Evolutionary conservation across 2,888 invertebrate species (phyloP).

Genomic region (Papilio gigon): DNA sequence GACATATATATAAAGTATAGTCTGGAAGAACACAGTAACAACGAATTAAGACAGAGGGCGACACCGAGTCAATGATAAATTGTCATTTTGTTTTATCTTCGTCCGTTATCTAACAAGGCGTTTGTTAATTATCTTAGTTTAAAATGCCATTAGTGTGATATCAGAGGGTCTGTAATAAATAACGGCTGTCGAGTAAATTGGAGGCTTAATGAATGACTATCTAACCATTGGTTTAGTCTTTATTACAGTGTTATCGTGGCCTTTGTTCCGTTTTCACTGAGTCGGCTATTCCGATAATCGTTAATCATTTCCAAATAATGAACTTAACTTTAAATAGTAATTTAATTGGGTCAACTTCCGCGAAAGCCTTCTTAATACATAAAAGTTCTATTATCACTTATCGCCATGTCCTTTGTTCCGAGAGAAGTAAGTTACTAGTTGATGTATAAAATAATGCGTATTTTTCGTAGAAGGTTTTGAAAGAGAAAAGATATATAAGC

Average conservation of each 20-base stretch:
- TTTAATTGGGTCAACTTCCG: too few species aligned
- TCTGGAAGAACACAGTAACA: too few species aligned
- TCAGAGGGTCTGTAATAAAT: slow-evolving; percentile 1
- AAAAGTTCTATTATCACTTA: too few species aligned
- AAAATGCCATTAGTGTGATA: not conserved
- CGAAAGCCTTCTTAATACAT: too few species aligned
- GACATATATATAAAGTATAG: too few species aligned
- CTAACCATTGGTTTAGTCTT: not conserved
- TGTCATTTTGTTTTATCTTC: not conserved
- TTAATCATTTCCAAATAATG: not conserved
- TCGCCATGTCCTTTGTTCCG: too few species aligned
- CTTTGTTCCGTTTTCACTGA: not conserved
- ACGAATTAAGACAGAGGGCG: too few species aligned
- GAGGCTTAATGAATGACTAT: not conserved
- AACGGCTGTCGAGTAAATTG: not conserved
- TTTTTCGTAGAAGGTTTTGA: not conserved
- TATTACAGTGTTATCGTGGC: not conserved
- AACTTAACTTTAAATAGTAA: too few species aligned
- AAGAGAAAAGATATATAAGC: not conserved
- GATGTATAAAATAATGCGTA: not conserved
- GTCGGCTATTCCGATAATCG: not conserved
- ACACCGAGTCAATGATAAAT: not conserved
- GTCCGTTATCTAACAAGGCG: not conserved
- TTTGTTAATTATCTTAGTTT: not conserved
- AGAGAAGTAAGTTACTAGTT: too few species aligned